phyloP scores from a whole-genome alignment of 2,797 vertebrate species.

The Melanotaenia maccullochi region DNA sequence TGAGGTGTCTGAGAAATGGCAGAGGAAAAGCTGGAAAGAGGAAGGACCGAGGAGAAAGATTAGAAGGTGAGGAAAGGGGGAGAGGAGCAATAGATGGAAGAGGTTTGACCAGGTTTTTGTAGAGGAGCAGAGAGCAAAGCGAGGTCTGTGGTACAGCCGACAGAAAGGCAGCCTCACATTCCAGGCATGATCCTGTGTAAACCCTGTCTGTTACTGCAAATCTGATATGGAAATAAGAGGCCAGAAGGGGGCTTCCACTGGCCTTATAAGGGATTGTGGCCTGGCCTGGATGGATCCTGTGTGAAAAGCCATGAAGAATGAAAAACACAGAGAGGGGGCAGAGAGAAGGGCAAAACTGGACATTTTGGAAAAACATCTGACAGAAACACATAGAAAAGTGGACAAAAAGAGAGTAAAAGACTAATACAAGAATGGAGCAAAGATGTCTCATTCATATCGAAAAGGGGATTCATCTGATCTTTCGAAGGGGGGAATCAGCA shows the following conservation, averaged over 20 bases:
- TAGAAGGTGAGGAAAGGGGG: conserved; percentile 14
- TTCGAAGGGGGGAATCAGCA: conserved; percentile 59
- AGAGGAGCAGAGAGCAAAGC: conserved; percentile 37
- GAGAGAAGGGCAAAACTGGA: conserved; percentile 10
- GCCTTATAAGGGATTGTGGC: conserved; percentile 79
- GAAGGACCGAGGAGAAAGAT: neutral
- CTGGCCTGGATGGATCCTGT: conserved; percentile 68
- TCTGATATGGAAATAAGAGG: conserved; percentile 80
- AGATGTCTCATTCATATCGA: conserved; percentile 26
- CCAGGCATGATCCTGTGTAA: conserved; percentile 75
- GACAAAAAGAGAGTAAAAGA: conserved; percentile 19
- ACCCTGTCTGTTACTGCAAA: conserved; percentile 72
- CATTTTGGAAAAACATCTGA: conserved; percentile 18
- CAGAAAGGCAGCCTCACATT: conserved; percentile 63
- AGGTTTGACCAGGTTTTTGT: conserved; percentile 42
- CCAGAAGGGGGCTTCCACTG: conserved; percentile 74
- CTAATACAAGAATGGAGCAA: conserved; percentile 17
- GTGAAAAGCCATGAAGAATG: conserved; percentile 64
- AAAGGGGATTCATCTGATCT: conserved; percentile 39
- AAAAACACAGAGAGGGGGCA: conserved; percentile 35
- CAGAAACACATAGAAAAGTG: conserved; percentile 5
- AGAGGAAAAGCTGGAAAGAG: neutral
- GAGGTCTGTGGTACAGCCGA: conserved; percentile 40
- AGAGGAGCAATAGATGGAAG: neutral
- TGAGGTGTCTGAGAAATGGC: conserved; percentile 15